These are phyloP conservation scores for Scomber colias DNA, from an alignment of 2,113 vertebrate genomes.

Conservation along the genomic window DNA sequence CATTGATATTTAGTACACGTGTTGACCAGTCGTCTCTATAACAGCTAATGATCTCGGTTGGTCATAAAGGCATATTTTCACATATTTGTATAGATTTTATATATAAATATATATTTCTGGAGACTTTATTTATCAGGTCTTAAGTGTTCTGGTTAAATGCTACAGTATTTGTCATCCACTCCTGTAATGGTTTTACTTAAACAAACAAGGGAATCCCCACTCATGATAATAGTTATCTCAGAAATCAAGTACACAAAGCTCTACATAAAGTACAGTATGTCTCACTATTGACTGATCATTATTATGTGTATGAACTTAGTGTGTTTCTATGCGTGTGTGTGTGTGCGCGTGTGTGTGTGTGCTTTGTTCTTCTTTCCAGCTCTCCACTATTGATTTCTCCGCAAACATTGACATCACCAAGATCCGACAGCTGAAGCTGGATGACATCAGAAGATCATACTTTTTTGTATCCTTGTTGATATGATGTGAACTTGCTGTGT, in stretches of 20 bases:
- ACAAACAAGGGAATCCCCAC: background rate
- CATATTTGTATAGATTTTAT: too few species aligned
- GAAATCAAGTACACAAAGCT: background rate
- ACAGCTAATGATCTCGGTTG: too few species aligned
- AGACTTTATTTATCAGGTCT: background rate
- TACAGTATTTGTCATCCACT: background rate
- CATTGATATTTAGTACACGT: background rate
- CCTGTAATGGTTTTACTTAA: background rate
- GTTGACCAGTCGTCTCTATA: background rate
- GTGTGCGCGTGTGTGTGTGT: background rate
- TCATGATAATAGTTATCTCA: background rate
- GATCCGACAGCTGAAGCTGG: constrained; percentile 89
- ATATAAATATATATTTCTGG: too few species aligned
- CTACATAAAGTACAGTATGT: background rate
- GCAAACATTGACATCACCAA: constrained; percentile 87
- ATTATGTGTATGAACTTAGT: background rate
- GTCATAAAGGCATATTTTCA: too few species aligned
- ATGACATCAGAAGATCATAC: constrained; percentile 93
- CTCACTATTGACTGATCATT: background rate
- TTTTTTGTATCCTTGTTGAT: constrained; percentile 94
- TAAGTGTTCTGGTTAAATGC: background rate
- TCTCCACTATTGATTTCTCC: constrained; percentile 89
- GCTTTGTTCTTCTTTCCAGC: constrained; percentile 78
- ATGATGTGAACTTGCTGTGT: too few species aligned
- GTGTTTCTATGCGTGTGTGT: background rate